Conservation (phyloP, 2,888 invertebrate genomes). For the Thecocarcelia acutangulata region DNA sequence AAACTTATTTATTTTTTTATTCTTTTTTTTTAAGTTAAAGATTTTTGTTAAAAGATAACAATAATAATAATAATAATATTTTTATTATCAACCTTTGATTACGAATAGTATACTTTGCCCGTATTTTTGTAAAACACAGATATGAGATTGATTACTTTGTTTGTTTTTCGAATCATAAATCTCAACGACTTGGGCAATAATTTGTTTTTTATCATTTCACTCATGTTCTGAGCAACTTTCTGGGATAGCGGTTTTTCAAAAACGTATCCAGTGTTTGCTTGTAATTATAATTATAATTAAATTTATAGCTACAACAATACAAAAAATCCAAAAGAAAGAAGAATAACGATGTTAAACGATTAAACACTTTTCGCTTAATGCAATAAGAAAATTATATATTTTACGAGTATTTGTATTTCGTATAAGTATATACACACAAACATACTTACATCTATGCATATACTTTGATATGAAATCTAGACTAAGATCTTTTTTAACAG, state of each 20-base stretch:
- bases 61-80: too few relatives aligned
- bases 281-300: constrained; percentile 34
- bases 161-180: background rate
- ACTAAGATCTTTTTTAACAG: constrained; percentile 7
- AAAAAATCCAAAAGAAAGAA: constrained; percentile 8
- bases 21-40: too few relatives aligned
- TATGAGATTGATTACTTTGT: too few relatives aligned
- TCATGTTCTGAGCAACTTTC: background rate
- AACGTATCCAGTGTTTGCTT: constrained; percentile 47
- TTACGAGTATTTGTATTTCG: constrained; percentile 60
- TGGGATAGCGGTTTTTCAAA: constrained; percentile 28
- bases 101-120: too few relatives aligned
- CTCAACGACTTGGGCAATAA: constrained; percentile 12
- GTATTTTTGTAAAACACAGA: too few relatives aligned
- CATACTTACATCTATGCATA: background rate
- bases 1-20: too few relatives aligned
- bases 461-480: constrained; percentile 26
- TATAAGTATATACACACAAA: constrained; percentile 34
- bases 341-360: background rate
- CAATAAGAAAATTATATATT: constrained; percentile 24
- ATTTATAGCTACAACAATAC: constrained; percentile 9
- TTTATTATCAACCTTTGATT: too few relatives aligned
- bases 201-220: background rate
- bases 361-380: too few relatives aligned
- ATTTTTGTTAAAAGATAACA: too few relatives aligned